Evolutionary conservation across 2,888 invertebrate genomes (phyloP).

Genomic region (Nysson spinosus): DNA sequence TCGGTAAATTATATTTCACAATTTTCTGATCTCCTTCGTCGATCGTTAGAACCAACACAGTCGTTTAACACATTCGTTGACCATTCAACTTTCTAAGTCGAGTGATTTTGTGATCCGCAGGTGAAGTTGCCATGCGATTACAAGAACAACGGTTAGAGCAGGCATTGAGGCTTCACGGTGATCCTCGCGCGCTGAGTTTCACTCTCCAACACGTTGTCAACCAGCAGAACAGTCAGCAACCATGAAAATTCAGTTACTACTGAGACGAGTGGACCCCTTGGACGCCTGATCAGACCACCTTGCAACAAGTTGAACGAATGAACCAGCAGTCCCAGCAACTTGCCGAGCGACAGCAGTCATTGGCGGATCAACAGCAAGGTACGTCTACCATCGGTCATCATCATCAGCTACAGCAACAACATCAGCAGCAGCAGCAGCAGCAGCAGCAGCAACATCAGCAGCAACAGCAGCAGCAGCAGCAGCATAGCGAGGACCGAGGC

Average conservation of each 20-base stretch:
- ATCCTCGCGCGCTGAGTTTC: conserved; percentile 89
- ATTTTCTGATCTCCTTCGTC: too few species aligned
- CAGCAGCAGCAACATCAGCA: conserved; percentile 65
- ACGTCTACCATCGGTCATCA: conserved; percentile 59
- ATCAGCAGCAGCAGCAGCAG: conserved; percentile 59
- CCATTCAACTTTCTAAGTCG: neutral
- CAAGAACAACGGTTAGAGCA: conserved; percentile 91
- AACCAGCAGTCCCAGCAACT: conserved; percentile 61
- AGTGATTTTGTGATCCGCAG: conserved; percentile 48
- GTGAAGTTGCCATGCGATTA: conserved; percentile 78
- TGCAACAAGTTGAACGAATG: conserved; percentile 58
- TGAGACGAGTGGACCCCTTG: conserved; percentile 80
- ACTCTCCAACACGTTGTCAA: conserved; percentile 80
- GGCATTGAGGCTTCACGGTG: conserved; percentile 88
- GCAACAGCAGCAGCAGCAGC: conserved; percentile 59
- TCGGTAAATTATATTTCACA: conserved; percentile 72
- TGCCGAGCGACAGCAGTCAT: conserved; percentile 54
- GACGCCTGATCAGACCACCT: conserved; percentile 70
- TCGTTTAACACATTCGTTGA: neutral
- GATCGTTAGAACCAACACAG: too few species aligned
- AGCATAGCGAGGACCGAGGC: conserved; percentile 66
- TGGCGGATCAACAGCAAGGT: conserved; percentile 63
- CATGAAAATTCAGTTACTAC: conserved; percentile 91
- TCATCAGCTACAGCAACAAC: conserved; percentile 62
- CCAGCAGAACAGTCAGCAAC: conserved; percentile 80